phyloP scores from a whole-genome alignment of 2,797 vertebrate genomes.

The Peromyscus attwateri region DNA sequence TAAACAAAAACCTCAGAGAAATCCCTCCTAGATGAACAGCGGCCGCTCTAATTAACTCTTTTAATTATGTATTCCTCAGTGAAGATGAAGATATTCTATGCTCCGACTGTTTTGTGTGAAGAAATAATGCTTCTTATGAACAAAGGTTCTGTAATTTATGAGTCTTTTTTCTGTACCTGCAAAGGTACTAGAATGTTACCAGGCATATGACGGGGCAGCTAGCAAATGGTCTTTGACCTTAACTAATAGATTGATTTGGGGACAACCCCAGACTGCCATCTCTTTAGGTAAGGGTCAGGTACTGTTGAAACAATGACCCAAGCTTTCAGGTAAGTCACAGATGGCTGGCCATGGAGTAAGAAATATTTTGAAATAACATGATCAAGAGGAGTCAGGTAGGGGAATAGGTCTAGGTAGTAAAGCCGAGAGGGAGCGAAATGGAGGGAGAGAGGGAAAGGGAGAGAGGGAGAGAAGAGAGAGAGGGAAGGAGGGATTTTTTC shows the following conservation, averaged over 20 bases:
- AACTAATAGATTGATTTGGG: not conserved
- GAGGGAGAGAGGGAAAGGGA: no score
- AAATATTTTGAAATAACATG: slow-evolving; percentile 55
- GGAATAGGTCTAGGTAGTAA: not conserved
- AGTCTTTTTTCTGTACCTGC: not conserved
- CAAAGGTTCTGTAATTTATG: not conserved
- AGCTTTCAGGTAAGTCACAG: not conserved
- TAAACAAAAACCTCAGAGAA: slow-evolving; percentile 56
- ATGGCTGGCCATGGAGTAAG: not conserved
- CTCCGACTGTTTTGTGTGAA: slow-evolving; percentile 42
- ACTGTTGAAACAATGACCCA: slow-evolving; percentile 13
- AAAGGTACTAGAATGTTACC: slow-evolving; percentile 5
- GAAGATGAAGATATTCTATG: slow-evolving; percentile 44
- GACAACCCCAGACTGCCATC: not conserved
- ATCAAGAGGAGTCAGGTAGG: not conserved
- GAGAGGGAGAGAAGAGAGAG: not conserved
- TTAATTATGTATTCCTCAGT: slow-evolving; percentile 23
- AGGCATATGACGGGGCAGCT: not conserved
- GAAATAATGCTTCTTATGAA: slow-evolving; percentile 33
- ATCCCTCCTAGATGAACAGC: slow-evolving; percentile 40
- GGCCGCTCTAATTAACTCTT: slow-evolving; percentile 64
- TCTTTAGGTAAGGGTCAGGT: not conserved
- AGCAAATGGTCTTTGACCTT: not conserved
- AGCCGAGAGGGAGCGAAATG: not conserved
- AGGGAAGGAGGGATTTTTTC: not conserved